Base-by-base conservation (phyloP, 2,797 vertebrate species). In the Chelmon rostratus region DNA sequence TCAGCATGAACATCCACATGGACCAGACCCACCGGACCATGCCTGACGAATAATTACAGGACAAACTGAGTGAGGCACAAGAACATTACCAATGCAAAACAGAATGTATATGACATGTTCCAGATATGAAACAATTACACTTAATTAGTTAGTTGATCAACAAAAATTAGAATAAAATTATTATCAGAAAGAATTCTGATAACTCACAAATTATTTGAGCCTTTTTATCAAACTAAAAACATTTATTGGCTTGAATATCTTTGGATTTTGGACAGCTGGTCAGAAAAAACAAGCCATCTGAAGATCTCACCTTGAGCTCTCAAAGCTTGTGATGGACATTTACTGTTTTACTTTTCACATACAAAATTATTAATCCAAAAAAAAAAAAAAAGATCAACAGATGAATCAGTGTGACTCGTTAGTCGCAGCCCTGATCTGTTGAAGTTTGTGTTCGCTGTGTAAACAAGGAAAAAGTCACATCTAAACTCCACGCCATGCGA, bases 1-100 rank as follows among this genome's bases (percentile, higher is more conserved):
- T 99, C 97, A 0, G 93, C 94, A 78, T 99, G 98, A 33, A 98
- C 98, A 0, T 99, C 98, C 79, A 99, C 96, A 0, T 99, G 98
- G 77, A 99, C 86, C 86, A 99, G 92, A 2, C 97, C 98, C 84
- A 99, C 86, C 0, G 98, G 96, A 3, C 98, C 98, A 0, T 98
- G 83, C 79, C 98, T 98, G 85, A 19, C 0, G 1, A 57, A 42
- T 21, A 0, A 64, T 33, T 4, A 80, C 35, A 78, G 6, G 35
- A 10, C 0, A 21, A 3, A 42, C n/a, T 21, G 47, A 61, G 25
- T 23, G 13, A 81, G 21, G 13, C 8, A 8, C 7, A 1, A 25
- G 6, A 5, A 21, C 8, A 67, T n/a, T n/a, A n/a, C n/a, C 37
- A 2, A 12, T 40, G 18, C 7, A 16, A 8, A 56, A 28, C 25